phyloP scores from a whole-genome alignment of 2,888 invertebrate species.

The Pristionchus arcanus region DNA sequence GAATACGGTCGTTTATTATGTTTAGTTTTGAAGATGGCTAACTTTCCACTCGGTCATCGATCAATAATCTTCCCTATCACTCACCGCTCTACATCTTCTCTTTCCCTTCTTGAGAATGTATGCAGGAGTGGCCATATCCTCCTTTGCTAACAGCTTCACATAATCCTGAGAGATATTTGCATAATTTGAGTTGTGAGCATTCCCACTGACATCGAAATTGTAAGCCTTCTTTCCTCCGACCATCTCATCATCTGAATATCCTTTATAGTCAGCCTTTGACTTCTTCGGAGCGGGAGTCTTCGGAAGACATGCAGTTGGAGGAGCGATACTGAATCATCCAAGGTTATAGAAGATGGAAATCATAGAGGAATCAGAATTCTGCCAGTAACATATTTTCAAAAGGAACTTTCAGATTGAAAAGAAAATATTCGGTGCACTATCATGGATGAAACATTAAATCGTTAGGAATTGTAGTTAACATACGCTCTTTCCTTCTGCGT shows the following conservation, averaged over 20 bases:
- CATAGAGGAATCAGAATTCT: not conserved
- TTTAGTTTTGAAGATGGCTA: too few relatives aligned
- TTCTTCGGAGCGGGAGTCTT: constrained; percentile 32
- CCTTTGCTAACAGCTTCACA: not conserved
- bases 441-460: not conserved
- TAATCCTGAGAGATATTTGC: not conserved
- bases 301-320: not conserved
- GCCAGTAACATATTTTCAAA: too few relatives aligned
- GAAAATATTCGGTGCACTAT: too few relatives aligned
- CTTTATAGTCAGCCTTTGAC: not conserved
- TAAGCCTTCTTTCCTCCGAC: too few relatives aligned
- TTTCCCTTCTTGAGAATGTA: constrained; percentile 29
- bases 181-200: not conserved
- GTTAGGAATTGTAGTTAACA: not conserved
- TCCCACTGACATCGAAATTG: too few relatives aligned
- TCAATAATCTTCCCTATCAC: too few relatives aligned
- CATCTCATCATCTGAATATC: constrained; percentile 36
- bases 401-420: too few relatives aligned
- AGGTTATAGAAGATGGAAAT: too few relatives aligned
- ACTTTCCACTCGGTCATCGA: too few relatives aligned
- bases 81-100: not conserved
- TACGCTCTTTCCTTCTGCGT: constrained; percentile 37
- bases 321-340: constrained; percentile 19
- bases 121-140: not conserved
- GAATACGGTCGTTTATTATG: too few relatives aligned